Evolutionary conservation across 2,888 invertebrate species (phyloP).

Genomic region (Campaea margaritaria): DNA sequence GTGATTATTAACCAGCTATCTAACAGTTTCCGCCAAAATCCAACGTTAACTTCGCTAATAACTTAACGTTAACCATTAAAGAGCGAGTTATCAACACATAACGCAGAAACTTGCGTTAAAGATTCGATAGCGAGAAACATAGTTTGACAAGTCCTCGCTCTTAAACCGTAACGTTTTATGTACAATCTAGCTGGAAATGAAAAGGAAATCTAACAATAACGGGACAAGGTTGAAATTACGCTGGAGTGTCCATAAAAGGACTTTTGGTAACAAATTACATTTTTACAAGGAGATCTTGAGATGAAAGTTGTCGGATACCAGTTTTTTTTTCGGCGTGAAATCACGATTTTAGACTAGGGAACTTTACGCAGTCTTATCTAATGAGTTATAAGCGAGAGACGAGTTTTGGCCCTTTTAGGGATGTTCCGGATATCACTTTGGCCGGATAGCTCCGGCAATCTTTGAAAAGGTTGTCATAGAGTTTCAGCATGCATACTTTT

Average conservation of each 20-base stretch:
- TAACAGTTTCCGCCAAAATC: constrained; percentile 2
- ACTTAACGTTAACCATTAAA: constrained; percentile 11
- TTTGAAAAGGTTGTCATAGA: not conserved
- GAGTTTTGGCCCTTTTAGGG: constrained; percentile 39
- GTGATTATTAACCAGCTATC: constrained; percentile 14
- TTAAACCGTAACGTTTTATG: not conserved
- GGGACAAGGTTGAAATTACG: constrained; percentile 13
- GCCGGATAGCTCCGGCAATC: constrained; percentile 1
- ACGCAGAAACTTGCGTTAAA: not conserved
- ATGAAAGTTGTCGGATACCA: constrained; percentile 48
- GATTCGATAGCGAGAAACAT: constrained; percentile 16
- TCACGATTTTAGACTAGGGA: constrained; percentile 37
- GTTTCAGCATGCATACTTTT: too few relatives aligned
- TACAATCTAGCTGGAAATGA: not conserved
- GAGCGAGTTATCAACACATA: constrained; percentile 5
- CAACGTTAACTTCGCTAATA: constrained; percentile 13
- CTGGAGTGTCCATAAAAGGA: constrained; percentile 17
- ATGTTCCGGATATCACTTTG: constrained; percentile 8
- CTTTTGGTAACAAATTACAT: constrained; percentile 52
- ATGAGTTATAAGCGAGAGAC: constrained; percentile 54
- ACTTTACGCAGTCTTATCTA: constrained; percentile 52
- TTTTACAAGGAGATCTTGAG: constrained; percentile 52
- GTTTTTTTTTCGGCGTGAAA: constrained; percentile 33
- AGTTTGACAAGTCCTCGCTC: constrained; percentile 12
- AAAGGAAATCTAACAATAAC: constrained; percentile 6